These are phyloP conservation scores for Coilia nasus DNA, from an alignment of 2,797 vertebrate species.

Conservation along the genomic window DNA sequence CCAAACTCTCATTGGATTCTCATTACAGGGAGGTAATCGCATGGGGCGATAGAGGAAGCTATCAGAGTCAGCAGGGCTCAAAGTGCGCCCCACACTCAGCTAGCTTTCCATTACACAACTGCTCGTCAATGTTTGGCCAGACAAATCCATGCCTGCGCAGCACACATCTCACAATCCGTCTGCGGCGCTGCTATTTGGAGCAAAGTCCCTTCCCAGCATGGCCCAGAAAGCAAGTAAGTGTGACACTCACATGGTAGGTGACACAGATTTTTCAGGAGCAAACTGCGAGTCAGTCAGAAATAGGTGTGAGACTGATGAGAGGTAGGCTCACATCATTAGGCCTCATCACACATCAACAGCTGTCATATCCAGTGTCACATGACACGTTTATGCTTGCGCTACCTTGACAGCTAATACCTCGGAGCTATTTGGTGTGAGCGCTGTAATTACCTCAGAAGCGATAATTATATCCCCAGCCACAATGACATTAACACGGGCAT, in stretches of 20 bases:
- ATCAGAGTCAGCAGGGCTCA: conserved; percentile 59
- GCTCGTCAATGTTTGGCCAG: conserved; percentile 69
- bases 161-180: conserved; percentile 61
- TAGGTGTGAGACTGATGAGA: not conserved
- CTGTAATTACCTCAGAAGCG: not conserved
- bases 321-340: not conserved
- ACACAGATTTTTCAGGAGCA: conserved; percentile 36
- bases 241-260: conserved; percentile 20
- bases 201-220: conserved; percentile 53
- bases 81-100: conserved; percentile 68
- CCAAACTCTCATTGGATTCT: not conserved
- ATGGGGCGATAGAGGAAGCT: conserved; percentile 59
- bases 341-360: conserved; percentile 1
- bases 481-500: not conserved
- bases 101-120: conserved; percentile 64
- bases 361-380: not conserved
- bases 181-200: conserved; percentile 49
- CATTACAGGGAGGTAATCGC: not conserved
- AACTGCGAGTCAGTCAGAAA: not conserved
- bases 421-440: not conserved
- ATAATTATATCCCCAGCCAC: not conserved
- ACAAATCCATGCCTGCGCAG: conserved; percentile 62
- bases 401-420: not conserved
- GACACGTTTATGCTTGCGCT: not conserved
- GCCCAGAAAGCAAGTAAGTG: conserved; percentile 38